Base-by-base conservation (phyloP, 2,888 invertebrate species). In the Pantelozetes paolii region DNA sequence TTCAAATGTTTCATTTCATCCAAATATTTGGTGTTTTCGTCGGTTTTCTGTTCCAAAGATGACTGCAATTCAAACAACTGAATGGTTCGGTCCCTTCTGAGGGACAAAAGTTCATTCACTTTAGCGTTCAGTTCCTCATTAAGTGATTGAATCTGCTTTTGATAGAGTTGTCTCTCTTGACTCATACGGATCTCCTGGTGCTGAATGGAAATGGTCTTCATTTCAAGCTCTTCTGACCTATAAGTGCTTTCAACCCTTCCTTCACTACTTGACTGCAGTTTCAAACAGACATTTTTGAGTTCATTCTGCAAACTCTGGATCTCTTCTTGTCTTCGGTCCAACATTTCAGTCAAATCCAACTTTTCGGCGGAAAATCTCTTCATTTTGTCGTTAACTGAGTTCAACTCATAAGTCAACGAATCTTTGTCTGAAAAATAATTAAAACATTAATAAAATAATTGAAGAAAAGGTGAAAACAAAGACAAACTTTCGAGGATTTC, bases 181-280 rank as follows among this genome's bases (percentile, higher is more conserved):
- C 92, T 90, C 79, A 94, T 85, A 26, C 91, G 87, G 80, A 90
- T 90, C 82, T 94, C 93, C 79, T 85, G 79, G 77, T 81, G 82
- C 82, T 83, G 77, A 50, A 77, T 59, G 83, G 75, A 87, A 74
- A 91, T 85, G 83, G 92, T 90, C 81, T 89, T 89, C 77, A 90
- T 89, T 79, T 89, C 87, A 50, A 92, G 86, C 83, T 93, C 93
- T 82, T 92, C 91, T 75, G 89, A 85, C 77, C 89, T 87, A 8
- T 89, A 88, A 71, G 92, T 82, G 0, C 91, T 91, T 83, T 92
- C 90, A 83, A 91, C 92, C 84, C 93, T 94, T 1, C 90, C 87
- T 78, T 88, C 87, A 76, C 91, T 88, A 28, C 92, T 89, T 71
- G 86, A 82, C 78, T 89, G 87, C 45, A 94, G 82, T 82, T 92